These are phyloP conservation scores for Sesamia nonagrioides DNA, from an alignment of 1,140 invertebrate species.

Conservation along the genomic window DNA sequence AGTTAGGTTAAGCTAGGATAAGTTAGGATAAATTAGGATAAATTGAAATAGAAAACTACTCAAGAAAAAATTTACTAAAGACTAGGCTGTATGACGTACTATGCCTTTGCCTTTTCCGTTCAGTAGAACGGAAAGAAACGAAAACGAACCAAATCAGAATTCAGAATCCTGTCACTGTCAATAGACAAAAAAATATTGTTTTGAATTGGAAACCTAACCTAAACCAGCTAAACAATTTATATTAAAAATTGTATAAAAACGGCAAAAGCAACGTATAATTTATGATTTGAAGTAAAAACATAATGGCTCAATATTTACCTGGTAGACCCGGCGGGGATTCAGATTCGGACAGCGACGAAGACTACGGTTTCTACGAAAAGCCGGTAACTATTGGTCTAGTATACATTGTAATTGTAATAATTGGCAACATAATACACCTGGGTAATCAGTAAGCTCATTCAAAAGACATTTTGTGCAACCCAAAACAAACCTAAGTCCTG, in stretches of 20 bases:
- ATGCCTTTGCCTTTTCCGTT: too few relatives aligned
- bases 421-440: background rate
- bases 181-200: background rate
- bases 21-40: too few relatives aligned
- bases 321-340: conserved; percentile 76
- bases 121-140: too few relatives aligned
- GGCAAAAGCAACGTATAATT: background rate
- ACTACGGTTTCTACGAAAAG: conserved; percentile 73
- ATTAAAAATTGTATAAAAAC: conserved; percentile 2
- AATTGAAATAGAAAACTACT: too few relatives aligned
- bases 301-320: conserved; percentile 71
- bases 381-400: conserved; percentile 62
- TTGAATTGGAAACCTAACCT: conserved; percentile 26
- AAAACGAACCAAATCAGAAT: too few relatives aligned
- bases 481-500: background rate
- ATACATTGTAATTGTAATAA: background rate
- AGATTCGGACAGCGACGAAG: conserved; percentile 70
- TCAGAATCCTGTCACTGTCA: background rate
- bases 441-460: background rate
- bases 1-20: too few relatives aligned
- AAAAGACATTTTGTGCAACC: background rate
- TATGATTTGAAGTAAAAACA: conserved; percentile 26
- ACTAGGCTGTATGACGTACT: too few relatives aligned
- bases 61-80: too few relatives aligned
- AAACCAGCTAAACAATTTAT: background rate